These are phyloP conservation scores for Magallana angulata DNA, from an alignment of 1,140 invertebrate species.

Conservation along the genomic window DNA sequence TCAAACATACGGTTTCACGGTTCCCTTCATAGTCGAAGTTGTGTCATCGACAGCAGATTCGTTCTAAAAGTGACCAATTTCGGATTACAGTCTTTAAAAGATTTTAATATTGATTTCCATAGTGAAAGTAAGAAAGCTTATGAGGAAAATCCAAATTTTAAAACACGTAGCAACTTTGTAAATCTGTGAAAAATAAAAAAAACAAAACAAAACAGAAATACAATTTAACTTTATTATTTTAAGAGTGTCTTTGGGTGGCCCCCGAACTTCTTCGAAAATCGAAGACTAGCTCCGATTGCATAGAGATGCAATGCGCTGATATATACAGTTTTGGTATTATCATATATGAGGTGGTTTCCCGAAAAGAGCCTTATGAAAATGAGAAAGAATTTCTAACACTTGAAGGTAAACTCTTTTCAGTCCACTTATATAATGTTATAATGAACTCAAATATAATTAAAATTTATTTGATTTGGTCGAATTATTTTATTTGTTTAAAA, in stretches of 20 bases:
- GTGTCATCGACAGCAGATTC: conserved; percentile 97
- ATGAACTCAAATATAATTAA: too few species aligned
- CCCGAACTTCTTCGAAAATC: conserved; percentile 89
- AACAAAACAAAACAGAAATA: too few species aligned
- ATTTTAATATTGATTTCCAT: neutral
- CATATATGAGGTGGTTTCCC: conserved; percentile 79
- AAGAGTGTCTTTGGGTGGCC: conserved; percentile 88
- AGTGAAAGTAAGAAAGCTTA: neutral
- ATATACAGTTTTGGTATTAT: conserved; percentile 98
- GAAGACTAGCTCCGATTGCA: neutral
- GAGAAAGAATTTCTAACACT: conserved; percentile 55
- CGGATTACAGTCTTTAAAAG: conserved; percentile 84
- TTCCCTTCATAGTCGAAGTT: conserved; percentile 97
- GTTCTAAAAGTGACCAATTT: conserved; percentile 99
- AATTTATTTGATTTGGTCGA: too few species aligned
- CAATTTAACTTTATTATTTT: neutral
- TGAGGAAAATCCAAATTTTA: too few species aligned
- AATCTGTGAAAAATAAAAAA: neutral
- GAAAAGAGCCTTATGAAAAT: conserved; percentile 64
- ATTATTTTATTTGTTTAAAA: too few species aligned
- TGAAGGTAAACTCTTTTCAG: conserved; percentile 51
- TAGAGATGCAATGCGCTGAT: conserved; percentile 88
- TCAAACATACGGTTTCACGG: conserved; percentile 95
- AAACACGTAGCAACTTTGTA: neutral
- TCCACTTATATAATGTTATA: too few species aligned